phyloP scores from a whole-genome alignment of 35 echinoderm and acorn worm species.

The Lytechinus variegatus region DNA sequence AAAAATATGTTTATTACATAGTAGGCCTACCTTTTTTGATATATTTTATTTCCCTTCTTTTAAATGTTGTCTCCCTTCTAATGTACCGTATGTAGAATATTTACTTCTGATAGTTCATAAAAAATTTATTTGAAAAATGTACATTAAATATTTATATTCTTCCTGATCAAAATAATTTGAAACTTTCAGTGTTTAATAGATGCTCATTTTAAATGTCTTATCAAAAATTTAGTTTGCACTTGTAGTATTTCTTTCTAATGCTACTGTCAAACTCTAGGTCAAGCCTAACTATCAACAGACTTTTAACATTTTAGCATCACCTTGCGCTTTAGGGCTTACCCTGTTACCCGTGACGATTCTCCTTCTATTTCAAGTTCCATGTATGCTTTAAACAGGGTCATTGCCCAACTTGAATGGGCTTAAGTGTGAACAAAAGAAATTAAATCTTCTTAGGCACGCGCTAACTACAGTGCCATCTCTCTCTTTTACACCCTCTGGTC shows the following conservation, averaged over 20 bases:
- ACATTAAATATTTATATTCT: neutral
- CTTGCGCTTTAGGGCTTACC: neutral
- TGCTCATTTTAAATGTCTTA: neutral
- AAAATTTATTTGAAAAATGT: too few species aligned
- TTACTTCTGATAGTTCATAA: too few species aligned
- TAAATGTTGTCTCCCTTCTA: too few species aligned
- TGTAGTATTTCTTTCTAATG: neutral
- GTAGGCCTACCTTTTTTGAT: too few species aligned
- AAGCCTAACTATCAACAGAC: neutral
- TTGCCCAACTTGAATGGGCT: conserved; percentile 16
- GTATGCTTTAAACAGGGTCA: neutral
- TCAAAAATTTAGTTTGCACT: neutral
- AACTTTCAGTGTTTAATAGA: neutral
- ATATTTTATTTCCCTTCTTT: too few species aligned
- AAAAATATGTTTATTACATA: too few species aligned
- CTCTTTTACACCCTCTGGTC: neutral
- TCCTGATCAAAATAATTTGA: neutral
- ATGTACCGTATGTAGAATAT: too few species aligned
- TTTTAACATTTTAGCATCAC: neutral
- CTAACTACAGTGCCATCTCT: neutral
- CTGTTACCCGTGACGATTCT: neutral
- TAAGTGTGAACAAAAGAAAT: neutral
- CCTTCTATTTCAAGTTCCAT: conserved; percentile 3
- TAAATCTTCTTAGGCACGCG: neutral
- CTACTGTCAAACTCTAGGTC: neutral